Base-by-base conservation (phyloP, 2,113 vertebrate species). In the Eclectus roratus region DNA sequence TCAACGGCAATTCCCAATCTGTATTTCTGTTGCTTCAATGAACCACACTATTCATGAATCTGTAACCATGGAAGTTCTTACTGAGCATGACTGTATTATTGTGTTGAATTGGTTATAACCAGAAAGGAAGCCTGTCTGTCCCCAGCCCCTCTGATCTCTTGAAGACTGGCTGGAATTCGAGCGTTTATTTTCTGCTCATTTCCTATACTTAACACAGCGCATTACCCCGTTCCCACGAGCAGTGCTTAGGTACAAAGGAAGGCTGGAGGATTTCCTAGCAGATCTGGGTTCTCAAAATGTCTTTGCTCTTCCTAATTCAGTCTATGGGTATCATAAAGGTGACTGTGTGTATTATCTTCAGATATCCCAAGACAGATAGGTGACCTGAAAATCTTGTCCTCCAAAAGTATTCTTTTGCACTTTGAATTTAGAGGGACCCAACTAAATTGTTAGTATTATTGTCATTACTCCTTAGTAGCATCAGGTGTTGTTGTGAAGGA, bases 371-470 rank as follows among this genome's bases (percentile, higher is more conserved):
- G 19, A 31, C 14, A 24, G 31, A n/a, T 6, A 72, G 14, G 17
- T 3, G 6, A 58, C 8, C 5, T 7, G 18, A 56, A 74, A 66
- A 74, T n/a, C 44, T 52, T 90, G 47, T 23, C 44, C 47, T 80
- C 53, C 35, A 27, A 69, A 46, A 46, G 35, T 23, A 1, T 1
- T 12, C 13, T 13, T 27, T 6, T 0, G 0, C 16, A 24, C 31
- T 44, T 63, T 35, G 35, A 84, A 31, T 21, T 44, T 19, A 20
- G 52, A 47, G 13, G 19, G 9, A 60, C 20, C n/a, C 37, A 86
- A 53, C 0, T 16, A 25, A 2, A 0, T 2, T n/a, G 17, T 33
- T 53, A 41, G 6, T 24, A 35, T 7, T 43, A 18, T 15, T 58
- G 8, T 10, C 6, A 0, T 56, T 74, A 6, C 21, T 69, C 35